Conservation (phyloP, 2,797 vertebrate genomes). For the Pitangus sulphuratus region DNA sequence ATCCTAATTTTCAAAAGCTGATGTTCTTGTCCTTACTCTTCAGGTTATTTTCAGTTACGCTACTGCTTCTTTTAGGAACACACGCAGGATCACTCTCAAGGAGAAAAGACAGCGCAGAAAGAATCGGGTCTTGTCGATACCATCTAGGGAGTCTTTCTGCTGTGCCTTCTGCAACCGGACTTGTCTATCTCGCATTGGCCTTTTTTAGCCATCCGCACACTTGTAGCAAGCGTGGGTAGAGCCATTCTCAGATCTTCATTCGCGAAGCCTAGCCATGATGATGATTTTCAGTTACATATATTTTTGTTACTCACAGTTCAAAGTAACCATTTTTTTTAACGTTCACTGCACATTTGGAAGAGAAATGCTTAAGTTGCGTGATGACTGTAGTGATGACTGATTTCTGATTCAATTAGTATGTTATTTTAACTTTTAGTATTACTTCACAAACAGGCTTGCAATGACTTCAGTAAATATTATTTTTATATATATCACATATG, state of each 20-base stretch:
- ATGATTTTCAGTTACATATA: not conserved
- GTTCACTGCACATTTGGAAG: not conserved
- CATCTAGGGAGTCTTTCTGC: no score
- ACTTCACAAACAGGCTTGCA: not conserved
- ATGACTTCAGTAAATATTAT: not conserved
- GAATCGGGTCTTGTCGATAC: no score
- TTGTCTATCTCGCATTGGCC: no score
- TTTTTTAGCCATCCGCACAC: no score
- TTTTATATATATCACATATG: not conserved
- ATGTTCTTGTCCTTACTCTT: not conserved
- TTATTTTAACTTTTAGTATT: not conserved
- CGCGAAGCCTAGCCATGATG: no score
- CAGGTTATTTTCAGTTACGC: not conserved
- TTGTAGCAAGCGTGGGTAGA: no score
- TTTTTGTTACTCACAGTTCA: not conserved
- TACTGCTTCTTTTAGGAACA: no score
- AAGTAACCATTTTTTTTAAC: not conserved
- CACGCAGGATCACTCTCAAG: no score
- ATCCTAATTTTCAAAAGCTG: not conserved
- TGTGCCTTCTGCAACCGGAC: no score
- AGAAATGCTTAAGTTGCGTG: not conserved
- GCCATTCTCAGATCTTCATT: no score
- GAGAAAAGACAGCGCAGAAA: no score
- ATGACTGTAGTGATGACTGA: not conserved
- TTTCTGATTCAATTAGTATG: not conserved